Evolutionary conservation across 2,888 invertebrate genomes (phyloP).

Genomic region (Zaprionus bogoriensis): DNA sequence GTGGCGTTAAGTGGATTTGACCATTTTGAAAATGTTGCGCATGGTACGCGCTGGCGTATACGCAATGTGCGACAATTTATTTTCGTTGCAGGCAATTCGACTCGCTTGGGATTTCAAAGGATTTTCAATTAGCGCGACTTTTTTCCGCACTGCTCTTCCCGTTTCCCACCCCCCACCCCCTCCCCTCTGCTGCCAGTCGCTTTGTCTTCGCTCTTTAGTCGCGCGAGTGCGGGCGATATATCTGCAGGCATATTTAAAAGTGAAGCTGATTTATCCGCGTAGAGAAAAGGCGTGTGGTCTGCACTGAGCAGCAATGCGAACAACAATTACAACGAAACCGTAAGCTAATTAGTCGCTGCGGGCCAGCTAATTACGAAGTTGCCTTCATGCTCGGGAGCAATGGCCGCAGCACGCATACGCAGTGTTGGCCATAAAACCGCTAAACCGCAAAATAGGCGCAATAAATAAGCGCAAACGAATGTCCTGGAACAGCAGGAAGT

Average conservation of each 20-base stretch:
- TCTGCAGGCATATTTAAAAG: constrained; percentile 52
- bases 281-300: constrained; percentile 20
- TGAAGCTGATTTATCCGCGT: constrained; percentile 50
- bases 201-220: constrained; percentile 1
- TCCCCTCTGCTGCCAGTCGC: background rate
- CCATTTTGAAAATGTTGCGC: constrained; percentile 48
- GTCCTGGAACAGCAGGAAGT: constrained; percentile 20
- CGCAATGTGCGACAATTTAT: constrained; percentile 52
- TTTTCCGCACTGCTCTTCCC: background rate
- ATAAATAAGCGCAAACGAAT: constrained; percentile 64
- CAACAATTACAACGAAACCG: constrained; percentile 22
- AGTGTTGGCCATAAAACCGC: constrained; percentile 66
- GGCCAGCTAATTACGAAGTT: constrained; percentile 63
- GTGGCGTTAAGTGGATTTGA: constrained; percentile 68
- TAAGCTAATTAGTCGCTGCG: constrained; percentile 70
- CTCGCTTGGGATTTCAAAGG: constrained; percentile 56
- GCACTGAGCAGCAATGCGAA: constrained; percentile 27
- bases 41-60: constrained; percentile 24
- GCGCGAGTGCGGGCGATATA: constrained; percentile 50
- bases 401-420: constrained; percentile 37
- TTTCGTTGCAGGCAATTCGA: constrained; percentile 45
- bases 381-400: constrained; percentile 20
- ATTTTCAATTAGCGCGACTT: constrained; percentile 65
- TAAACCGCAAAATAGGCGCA: constrained; percentile 73
- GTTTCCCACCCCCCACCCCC: background rate